These are phyloP conservation scores for Lacerta agilis DNA, from an alignment of 2,797 vertebrate genomes.

Conservation along the genomic window DNA sequence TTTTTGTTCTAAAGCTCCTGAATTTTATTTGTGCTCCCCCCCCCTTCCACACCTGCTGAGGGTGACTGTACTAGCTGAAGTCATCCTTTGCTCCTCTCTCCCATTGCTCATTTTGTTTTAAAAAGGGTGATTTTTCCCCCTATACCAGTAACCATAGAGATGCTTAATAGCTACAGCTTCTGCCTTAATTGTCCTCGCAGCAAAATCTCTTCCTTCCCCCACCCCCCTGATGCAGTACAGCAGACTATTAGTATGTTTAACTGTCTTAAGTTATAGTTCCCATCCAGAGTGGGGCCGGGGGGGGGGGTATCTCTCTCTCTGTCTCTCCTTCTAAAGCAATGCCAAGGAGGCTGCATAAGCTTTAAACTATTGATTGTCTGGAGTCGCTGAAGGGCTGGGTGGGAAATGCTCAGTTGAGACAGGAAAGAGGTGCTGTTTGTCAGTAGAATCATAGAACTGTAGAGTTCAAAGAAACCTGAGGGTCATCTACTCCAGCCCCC, in stretches of 20 bases:
- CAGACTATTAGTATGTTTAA: conserved; percentile 16
- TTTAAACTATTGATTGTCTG: too few species aligned
- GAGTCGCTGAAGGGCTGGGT: too few species aligned
- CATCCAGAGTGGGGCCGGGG: not conserved
- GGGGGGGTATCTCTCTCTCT: too few species aligned
- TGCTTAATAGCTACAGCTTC: conserved; percentile 24
- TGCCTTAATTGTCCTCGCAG: conserved; percentile 48
- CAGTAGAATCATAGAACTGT: too few species aligned
- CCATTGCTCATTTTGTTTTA: conserved; percentile 40
- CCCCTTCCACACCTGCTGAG: not conserved
- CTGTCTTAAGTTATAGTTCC: not conserved
- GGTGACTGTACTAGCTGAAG: conserved; percentile 15
- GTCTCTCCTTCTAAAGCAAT: too few species aligned
- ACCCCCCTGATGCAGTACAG: conserved; percentile 7
- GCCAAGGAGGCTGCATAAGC: too few species aligned
- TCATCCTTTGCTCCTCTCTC: conserved; percentile 9
- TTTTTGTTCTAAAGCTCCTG: not conserved
- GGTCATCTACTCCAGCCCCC: too few species aligned
- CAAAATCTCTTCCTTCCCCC: conserved; percentile 11
- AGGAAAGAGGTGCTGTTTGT: too few species aligned
- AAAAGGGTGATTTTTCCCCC: conserved; percentile 31
- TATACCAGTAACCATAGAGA: conserved; percentile 71
- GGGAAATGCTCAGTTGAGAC: too few species aligned
- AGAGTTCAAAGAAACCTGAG: too few species aligned
- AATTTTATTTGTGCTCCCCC: not conserved